phyloP scores from a whole-genome alignment of 2,888 invertebrate species.

The Metellina segmentata region DNA sequence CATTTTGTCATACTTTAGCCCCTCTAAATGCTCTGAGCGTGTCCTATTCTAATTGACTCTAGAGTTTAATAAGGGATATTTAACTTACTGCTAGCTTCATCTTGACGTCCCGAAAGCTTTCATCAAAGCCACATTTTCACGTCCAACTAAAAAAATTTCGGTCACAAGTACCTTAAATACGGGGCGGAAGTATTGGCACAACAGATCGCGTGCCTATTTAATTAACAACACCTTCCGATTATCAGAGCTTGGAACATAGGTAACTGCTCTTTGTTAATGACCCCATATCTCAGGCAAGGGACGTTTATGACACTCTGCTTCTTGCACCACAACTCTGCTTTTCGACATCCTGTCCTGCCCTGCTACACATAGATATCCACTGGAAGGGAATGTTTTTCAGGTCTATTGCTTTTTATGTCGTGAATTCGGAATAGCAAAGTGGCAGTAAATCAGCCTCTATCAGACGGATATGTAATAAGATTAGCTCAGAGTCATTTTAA shows the following conservation, averaged over 20 bases:
- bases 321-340: neutral
- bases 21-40: no score
- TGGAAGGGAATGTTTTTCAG: slow-evolving; percentile 1
- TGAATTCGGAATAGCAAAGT: neutral
- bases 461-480: neutral
- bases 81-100: slow-evolving; percentile 34
- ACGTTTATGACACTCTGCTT: slow-evolving; percentile 26
- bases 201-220: slow-evolving; percentile 7
- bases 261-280: slow-evolving; percentile 40
- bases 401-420: slow-evolving; percentile 53
- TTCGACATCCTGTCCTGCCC: slow-evolving; percentile 15
- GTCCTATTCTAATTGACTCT: no score
- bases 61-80: neutral
- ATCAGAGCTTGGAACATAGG: slow-evolving; percentile 47
- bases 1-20: no score
- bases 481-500: neutral
- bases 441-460: slow-evolving; percentile 1
- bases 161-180: slow-evolving; percentile 29
- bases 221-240: slow-evolving; percentile 31
- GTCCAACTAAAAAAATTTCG: neutral
- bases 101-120: neutral
- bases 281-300: slow-evolving; percentile 6
- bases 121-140: slow-evolving; percentile 3
- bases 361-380: neutral
- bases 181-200: slow-evolving; percentile 6